phyloP scores from a whole-genome alignment of 2,113 vertebrate genomes.

The Pomatostomus ruficeps region DNA sequence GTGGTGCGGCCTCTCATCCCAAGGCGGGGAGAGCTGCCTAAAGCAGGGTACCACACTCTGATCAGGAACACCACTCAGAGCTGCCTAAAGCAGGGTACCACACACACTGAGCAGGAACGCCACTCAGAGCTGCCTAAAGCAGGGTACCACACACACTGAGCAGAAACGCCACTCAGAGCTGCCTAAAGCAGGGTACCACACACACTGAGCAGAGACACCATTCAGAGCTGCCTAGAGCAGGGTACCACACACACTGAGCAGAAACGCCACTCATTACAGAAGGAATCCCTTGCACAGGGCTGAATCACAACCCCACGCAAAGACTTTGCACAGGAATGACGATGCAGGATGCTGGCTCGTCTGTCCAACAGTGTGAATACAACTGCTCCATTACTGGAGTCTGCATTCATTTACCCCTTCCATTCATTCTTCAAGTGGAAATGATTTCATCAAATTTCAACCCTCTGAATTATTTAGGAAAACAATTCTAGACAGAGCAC shows the following conservation, averaged over 20 bases:
- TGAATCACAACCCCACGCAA: background rate
- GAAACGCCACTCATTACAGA: background rate
- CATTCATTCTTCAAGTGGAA: conserved; percentile 46
- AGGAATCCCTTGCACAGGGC: background rate
- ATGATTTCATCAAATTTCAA: conserved; percentile 58
- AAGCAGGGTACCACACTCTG: background rate
- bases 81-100: background rate
- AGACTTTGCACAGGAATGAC: background rate
- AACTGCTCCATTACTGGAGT: background rate
- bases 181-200: background rate
- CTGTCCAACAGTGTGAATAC: background rate
- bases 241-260: background rate
- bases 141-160: background rate
- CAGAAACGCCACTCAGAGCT: background rate
- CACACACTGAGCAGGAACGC: background rate
- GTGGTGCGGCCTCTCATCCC: fast-evolving
- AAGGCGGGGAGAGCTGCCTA: background rate
- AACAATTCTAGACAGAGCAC: conserved; percentile 48
- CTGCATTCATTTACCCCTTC: conserved; percentile 31
- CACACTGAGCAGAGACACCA: background rate
- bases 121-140: background rate
- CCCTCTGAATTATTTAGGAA: conserved; percentile 61
- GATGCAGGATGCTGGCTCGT: background rate
- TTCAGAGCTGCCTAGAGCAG: background rate
- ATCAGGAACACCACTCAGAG: background rate